Percentiles rank a stretch among this genome's conserved stretches.
Evolutionary conservation across 2,888 invertebrate species (phyloP).

Genomic region (Seira sanloemensis): DNA sequence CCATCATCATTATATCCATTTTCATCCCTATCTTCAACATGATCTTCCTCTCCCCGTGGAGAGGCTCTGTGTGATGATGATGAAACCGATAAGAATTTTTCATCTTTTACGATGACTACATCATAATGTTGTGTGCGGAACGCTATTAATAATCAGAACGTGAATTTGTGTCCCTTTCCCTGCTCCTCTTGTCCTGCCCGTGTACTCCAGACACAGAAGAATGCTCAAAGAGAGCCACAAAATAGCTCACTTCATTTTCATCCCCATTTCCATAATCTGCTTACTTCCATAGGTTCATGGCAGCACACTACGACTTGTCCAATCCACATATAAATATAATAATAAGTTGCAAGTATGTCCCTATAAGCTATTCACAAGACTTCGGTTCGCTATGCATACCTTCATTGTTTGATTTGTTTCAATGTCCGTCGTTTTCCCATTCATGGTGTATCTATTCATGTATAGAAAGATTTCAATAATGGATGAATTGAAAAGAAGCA

Average conservation of each 20-base stretch:
- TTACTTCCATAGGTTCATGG: too few relatives aligned
- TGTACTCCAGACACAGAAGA: too few relatives aligned
- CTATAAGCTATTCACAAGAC: too few relatives aligned
- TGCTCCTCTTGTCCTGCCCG: too few relatives aligned
- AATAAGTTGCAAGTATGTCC: too few relatives aligned
- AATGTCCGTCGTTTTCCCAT: neutral
- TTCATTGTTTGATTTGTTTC: neutral
- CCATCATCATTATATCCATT: neutral
- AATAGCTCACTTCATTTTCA: too few relatives aligned
- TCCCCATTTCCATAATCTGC: too few relatives aligned
- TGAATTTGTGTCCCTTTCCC: neutral
- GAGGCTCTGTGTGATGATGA: neutral
- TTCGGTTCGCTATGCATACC: too few relatives aligned
- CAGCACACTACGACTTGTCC: too few relatives aligned
- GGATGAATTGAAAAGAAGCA: neutral
- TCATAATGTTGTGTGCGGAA: neutral
- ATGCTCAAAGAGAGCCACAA: too few relatives aligned
- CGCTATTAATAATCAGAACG: neutral
- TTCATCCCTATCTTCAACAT: neutral
- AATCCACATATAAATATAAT: too few relatives aligned
- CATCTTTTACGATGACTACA: neutral
- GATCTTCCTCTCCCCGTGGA: neutral
- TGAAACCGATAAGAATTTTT: neutral
- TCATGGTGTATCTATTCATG: neutral
- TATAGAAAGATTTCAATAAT: constrained; percentile 8